Conservation (phyloP, 2,888 invertebrate species). For the Amiota communis region DNA sequence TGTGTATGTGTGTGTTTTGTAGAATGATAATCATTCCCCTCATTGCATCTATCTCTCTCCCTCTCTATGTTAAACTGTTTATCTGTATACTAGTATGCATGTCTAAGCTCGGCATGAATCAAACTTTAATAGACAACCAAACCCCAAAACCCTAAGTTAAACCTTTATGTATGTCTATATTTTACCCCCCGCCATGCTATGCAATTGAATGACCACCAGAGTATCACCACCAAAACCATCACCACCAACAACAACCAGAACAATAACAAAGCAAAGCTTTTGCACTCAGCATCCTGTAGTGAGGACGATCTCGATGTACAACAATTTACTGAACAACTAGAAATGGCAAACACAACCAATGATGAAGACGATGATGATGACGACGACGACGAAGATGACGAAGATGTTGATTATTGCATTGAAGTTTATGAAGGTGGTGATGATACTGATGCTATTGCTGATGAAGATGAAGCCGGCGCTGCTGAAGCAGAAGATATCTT, state of each 20-base stretch:
- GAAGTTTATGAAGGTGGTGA: conserved; percentile 49
- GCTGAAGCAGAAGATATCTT: conserved; percentile 59
- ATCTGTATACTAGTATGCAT: conserved; percentile 6
- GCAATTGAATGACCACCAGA: not conserved
- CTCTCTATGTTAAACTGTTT: not conserved
- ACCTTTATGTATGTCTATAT: conserved; percentile 20
- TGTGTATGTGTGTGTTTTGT: no score
- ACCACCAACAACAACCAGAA: conserved; percentile 2
- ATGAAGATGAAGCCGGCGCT: conserved; percentile 51
- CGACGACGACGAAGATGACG: conserved; percentile 34
- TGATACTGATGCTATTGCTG: conserved; percentile 54
- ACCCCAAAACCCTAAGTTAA: conserved; percentile 19
- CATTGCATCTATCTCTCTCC: no score
- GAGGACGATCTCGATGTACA: conserved; percentile 44
- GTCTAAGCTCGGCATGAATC: not conserved
- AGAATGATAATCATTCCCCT: no score
- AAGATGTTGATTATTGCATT: conserved; percentile 23
- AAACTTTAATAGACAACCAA: not conserved
- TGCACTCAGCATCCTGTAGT: conserved; percentile 58
- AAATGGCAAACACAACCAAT: conserved; percentile 25
- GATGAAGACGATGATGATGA: conserved; percentile 53
- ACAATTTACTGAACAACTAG: not conserved
- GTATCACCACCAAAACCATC: conserved; percentile 12
- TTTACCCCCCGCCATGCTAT: conserved; percentile 7
- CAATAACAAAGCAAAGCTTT: conserved; percentile 37